Percentiles rank a stretch among this genome's conserved stretches.
Conservation (phyloP, 2,888 invertebrate genomes). For the Odontocolon sp. region DNA sequence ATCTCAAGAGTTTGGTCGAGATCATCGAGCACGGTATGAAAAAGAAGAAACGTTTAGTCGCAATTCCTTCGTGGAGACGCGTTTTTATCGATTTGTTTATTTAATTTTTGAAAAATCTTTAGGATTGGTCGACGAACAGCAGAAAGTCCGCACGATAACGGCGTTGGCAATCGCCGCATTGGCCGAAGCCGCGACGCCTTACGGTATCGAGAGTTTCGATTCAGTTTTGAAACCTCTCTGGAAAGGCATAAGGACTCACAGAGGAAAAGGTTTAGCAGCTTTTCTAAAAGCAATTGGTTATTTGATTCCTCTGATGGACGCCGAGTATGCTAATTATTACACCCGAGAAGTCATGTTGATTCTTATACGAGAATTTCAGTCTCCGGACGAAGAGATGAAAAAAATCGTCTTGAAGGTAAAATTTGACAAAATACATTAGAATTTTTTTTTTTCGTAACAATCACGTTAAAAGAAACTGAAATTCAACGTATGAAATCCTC, state of each 20-base stretch:
- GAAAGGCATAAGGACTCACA: constrained; percentile 98
- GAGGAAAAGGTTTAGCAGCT: constrained; percentile 97
- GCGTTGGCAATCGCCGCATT: constrained; percentile 98
- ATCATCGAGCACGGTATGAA: constrained; percentile 97
- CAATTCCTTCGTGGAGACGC: neutral
- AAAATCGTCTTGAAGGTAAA: constrained; percentile 98
- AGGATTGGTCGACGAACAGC: constrained; percentile 98
- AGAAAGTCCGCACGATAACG: constrained; percentile 99
- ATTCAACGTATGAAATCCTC: no score
- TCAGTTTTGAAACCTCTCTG: constrained; percentile 99
- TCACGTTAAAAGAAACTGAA: no score
- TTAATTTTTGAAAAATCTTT: constrained; percentile 17
- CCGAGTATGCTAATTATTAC: constrained; percentile 99
- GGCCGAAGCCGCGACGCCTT: constrained; percentile 99
- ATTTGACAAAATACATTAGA: constrained; percentile 1
- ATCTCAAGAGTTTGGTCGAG: constrained; percentile 98
- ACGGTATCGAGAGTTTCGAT: constrained; percentile 99
- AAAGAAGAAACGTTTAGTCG: neutral
- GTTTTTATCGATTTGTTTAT: neutral
- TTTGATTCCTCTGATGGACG: constrained; percentile 99
- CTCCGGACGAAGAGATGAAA: constrained; percentile 99
- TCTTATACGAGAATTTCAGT: constrained; percentile 99
- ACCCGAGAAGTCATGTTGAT: constrained; percentile 99
- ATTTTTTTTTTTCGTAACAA: constrained; percentile 11
- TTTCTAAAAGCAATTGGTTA: constrained; percentile 99